Conservation (phyloP, 2,888 invertebrate species). For the Spisula subtruncata region DNA sequence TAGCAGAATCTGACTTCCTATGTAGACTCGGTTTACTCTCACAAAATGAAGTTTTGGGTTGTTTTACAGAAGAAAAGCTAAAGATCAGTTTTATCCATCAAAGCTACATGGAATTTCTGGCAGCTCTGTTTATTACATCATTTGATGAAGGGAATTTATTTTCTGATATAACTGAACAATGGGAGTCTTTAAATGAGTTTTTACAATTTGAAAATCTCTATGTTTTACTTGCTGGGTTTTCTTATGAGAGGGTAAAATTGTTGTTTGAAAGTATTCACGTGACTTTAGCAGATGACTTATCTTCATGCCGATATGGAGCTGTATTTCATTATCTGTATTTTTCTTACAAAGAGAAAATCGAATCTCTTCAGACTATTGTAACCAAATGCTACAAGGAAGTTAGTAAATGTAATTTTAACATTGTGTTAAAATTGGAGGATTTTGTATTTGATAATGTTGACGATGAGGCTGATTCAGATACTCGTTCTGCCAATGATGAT, state of each 20-base stretch:
- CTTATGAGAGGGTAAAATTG: neutral
- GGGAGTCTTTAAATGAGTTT: neutral
- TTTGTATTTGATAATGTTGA: neutral
- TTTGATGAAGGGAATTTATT: neutral
- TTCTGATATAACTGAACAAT: neutral
- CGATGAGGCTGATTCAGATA: neutral
- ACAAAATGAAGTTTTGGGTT: neutral
- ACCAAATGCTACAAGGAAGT: neutral
- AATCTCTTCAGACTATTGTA: neutral
- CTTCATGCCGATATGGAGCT: neutral
- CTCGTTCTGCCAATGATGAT: too few species aligned
- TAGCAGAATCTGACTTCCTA: neutral
- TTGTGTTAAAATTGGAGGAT: neutral
- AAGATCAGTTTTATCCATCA: neutral
- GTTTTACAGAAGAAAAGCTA: neutral
- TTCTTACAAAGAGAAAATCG: neutral
- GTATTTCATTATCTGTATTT: neutral
- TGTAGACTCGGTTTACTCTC: neutral
- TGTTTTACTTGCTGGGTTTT: neutral
- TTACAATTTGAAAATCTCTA: neutral
- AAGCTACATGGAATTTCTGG: neutral
- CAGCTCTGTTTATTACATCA: neutral
- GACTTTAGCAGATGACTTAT: neutral
- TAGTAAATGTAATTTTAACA: neutral
- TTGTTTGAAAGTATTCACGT: neutral